A percentile compares a stretch with the other conserved stretches of the same genome.
Conservation (phyloP, 2,888 invertebrate species). For the Ormyrus rosae region DNA sequence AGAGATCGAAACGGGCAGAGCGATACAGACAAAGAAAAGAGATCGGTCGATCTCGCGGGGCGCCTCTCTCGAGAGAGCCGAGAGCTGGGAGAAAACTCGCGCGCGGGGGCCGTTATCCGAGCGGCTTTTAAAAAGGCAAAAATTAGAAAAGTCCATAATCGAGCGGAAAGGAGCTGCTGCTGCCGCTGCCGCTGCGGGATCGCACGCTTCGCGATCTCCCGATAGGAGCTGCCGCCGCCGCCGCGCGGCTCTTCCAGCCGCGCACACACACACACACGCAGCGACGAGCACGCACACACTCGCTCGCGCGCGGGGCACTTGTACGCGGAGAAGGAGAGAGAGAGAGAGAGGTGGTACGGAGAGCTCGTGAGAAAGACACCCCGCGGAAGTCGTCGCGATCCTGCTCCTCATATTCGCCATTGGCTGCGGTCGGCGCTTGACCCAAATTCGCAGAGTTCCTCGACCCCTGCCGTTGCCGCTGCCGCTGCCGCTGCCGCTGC, state of each 20-base stretch:
- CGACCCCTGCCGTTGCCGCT: slow-evolving; percentile 41
- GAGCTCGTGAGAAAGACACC: slow-evolving; percentile 56
- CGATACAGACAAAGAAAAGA: no score
- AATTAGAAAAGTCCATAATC: slow-evolving; percentile 58
- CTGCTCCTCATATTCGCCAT: slow-evolving; percentile 56
- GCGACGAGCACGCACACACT: not conserved
- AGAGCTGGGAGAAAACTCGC: not conserved
- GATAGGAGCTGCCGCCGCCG: slow-evolving; percentile 23
- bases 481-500: not conserved
- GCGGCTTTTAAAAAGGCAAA: slow-evolving; percentile 41
- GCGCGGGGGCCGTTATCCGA: slow-evolving; percentile 25
- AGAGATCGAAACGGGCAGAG: not conserved
- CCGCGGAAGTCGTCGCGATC: slow-evolving; percentile 53
- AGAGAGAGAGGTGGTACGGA: slow-evolving; percentile 15
- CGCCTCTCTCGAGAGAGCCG: no score
- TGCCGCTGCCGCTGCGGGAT: slow-evolving; percentile 31
- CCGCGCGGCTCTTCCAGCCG: not conserved
- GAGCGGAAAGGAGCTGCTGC: slow-evolving; percentile 47
- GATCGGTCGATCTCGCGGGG: no score
- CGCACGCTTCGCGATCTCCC: slow-evolving; percentile 26
- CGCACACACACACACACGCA: no score
- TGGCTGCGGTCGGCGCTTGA: slow-evolving; percentile 53
- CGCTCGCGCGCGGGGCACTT: not conserved
- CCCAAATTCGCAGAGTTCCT: slow-evolving; percentile 56
- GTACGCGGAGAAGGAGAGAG: not conserved